These are phyloP conservation scores for Morone chrysops DNA, from an alignment of 2,113 vertebrate species.

Conservation along the genomic window DNA sequence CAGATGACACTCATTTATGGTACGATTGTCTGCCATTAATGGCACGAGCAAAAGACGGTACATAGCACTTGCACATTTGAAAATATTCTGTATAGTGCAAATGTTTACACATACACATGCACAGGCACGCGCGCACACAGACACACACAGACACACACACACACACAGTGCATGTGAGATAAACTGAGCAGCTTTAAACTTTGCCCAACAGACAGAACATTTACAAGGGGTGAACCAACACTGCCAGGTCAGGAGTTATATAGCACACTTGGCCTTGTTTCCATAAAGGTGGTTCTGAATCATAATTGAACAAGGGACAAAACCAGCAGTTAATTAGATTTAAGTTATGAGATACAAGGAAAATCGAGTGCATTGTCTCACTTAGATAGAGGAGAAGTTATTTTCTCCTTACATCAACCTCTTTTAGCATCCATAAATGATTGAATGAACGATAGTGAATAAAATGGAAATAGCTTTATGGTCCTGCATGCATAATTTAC, in stretches of 20 bases:
- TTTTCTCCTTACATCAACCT: conserved; percentile 59
- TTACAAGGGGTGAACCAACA: conserved; percentile 43
- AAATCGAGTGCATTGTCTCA: conserved; percentile 58
- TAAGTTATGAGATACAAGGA: conserved; percentile 67
- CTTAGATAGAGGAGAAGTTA: conserved; percentile 59
- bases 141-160: conserved; percentile 4
- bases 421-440: conserved; percentile 64
- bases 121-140: too few relatives aligned
- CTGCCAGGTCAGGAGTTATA: conserved; percentile 57
- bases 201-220: conserved; percentile 57
- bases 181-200: conserved; percentile 53
- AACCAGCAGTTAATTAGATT: conserved; percentile 70
- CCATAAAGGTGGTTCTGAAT: conserved; percentile 62
- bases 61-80: background rate
- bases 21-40: conserved; percentile 20
- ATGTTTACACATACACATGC: background rate
- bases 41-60: conserved; percentile 12
- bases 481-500: conserved; percentile 65
- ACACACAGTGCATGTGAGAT: conserved; percentile 29
- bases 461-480: conserved; percentile 65
- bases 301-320: conserved; percentile 62
- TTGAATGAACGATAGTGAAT: conserved; percentile 60
- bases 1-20: conserved; percentile 13
- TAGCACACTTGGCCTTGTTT: conserved; percentile 41
- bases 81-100: conserved; percentile 13